Evolutionary conservation across 30 jellyfish, hydroid and myxozoan genomes (phyloP).

Genomic region (Nemopilema nomurai): DNA sequence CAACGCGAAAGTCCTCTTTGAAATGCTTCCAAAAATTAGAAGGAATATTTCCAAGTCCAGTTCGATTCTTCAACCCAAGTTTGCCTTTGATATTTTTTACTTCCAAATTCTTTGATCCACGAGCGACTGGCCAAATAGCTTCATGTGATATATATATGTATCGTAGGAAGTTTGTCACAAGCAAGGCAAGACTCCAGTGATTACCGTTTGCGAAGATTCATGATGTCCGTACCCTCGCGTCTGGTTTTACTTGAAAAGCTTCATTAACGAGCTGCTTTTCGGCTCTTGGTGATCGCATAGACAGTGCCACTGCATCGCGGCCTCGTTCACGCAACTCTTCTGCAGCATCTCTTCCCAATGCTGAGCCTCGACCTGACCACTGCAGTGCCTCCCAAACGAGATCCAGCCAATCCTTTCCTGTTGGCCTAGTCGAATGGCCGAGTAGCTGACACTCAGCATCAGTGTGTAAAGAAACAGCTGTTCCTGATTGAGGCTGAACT

Average conservation of each 20-base stretch:
- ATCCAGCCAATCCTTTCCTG: constrained; percentile 99
- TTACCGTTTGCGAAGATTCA: too few relatives aligned
- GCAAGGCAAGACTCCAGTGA: too few relatives aligned
- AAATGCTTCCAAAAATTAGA: too few relatives aligned
- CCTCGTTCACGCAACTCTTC: constrained; percentile 75
- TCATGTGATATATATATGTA: too few relatives aligned
- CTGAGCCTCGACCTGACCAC: constrained; percentile 98
- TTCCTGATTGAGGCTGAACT: constrained; percentile 81
- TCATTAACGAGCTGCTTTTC: constrained; percentile 70
- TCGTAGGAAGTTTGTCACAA: too few relatives aligned
- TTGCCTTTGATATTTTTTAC: too few relatives aligned
- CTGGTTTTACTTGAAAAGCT: constrained; percentile 40
- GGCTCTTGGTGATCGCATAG: constrained; percentile 89
- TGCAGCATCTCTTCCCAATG: constrained; percentile 98
- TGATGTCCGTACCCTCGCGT: too few relatives aligned
- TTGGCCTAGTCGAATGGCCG: constrained; percentile 92
- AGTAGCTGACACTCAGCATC: constrained; percentile 94
- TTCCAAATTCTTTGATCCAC: too few relatives aligned
- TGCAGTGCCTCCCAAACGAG: constrained; percentile 92
- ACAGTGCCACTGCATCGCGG: constrained; percentile 98
- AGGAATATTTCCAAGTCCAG: too few relatives aligned
- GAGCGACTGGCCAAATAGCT: too few relatives aligned
- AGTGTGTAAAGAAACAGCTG: constrained; percentile 84
- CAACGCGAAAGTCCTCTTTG: too few relatives aligned
- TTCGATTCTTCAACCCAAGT: too few relatives aligned